Conservation (phyloP, 2,888 invertebrate species). For the Orthosia gothica region DNA sequence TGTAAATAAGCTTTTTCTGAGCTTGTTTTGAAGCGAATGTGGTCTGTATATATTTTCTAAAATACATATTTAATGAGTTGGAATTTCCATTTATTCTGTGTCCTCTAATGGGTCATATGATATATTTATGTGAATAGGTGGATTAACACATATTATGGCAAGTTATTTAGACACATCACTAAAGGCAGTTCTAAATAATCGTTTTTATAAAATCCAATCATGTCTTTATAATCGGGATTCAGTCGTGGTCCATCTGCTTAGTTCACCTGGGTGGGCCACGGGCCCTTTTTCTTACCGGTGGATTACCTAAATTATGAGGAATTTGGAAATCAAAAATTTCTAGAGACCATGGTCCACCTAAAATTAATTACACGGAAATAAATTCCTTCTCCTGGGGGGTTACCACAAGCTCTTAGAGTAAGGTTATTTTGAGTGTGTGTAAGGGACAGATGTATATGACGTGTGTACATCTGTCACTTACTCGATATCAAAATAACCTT, state of each 20-base stretch:
- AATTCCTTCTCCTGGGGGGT: too few relatives aligned
- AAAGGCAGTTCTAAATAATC: not conserved
- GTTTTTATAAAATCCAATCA: not conserved
- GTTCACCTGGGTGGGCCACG: too few relatives aligned
- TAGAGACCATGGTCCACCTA: too few relatives aligned
- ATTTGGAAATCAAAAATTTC: not conserved
- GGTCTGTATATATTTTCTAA: constrained; percentile 35
- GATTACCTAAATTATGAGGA: too few relatives aligned
- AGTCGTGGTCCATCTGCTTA: too few relatives aligned
- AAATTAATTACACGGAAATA: too few relatives aligned
- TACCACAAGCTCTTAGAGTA: too few relatives aligned
- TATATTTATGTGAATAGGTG: constrained; percentile 13
- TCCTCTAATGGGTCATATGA: constrained; percentile 12
- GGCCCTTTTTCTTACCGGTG: too few relatives aligned
- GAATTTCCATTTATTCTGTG: constrained; percentile 25
- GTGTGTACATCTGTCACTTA: too few relatives aligned
- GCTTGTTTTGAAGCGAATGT: constrained; percentile 46
- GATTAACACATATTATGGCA: not conserved
- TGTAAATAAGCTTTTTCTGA: constrained; percentile 45
- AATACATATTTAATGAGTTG: constrained; percentile 33
- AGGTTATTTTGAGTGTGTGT: too few relatives aligned
- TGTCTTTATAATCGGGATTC: not conserved
- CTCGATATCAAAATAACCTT: too few relatives aligned
- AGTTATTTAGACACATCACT: not conserved
- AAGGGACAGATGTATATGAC: too few relatives aligned